Evolutionary conservation across 92 coral and sea anemone species (phyloP).

Genomic region (Epizoanthus ramosus): DNA sequence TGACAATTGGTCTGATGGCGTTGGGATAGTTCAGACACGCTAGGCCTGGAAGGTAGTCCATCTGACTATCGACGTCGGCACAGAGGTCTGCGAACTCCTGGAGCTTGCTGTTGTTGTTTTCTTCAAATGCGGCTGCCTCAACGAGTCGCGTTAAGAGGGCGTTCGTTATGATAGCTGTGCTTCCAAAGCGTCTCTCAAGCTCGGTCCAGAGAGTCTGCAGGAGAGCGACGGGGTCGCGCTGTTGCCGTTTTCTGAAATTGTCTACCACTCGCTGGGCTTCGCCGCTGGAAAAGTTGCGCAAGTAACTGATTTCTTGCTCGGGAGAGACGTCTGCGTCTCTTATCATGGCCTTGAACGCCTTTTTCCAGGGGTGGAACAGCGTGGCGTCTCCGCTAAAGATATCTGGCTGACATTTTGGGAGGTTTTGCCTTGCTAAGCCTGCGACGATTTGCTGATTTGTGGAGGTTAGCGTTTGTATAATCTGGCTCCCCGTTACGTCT

Average conservation of each 20-base stretch:
- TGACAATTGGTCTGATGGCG: constrained; percentile 48
- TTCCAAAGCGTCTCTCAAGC: constrained; percentile 54
- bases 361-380: constrained; percentile 61
- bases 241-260: constrained; percentile 46
- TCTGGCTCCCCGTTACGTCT: constrained; percentile 44
- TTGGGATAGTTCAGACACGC: constrained; percentile 54
- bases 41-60: constrained; percentile 39
- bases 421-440: constrained; percentile 44
- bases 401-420: constrained; percentile 57
- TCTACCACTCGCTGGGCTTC: constrained; percentile 41
- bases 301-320: constrained; percentile 46
- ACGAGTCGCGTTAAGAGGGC: constrained; percentile 20
- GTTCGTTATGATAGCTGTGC: constrained; percentile 35
- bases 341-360: constrained; percentile 57
- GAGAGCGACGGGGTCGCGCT: constrained; percentile 23
- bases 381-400: constrained; percentile 49
- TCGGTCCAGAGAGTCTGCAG: constrained; percentile 43
- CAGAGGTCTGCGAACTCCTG: constrained; percentile 49
- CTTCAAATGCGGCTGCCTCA: constrained; percentile 26
- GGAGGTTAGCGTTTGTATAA: constrained; percentile 43
- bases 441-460: constrained; percentile 54
- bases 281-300: constrained; percentile 48
- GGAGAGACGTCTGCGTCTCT: constrained; percentile 41
- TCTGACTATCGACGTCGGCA: constrained; percentile 53
- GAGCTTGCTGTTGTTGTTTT: constrained; percentile 25